A percentile compares a stretch with the other conserved stretches of the same genome.
These are phyloP conservation scores for Chrosomus eos DNA, from an alignment of 2,797 vertebrate species.

Conservation along the genomic window DNA sequence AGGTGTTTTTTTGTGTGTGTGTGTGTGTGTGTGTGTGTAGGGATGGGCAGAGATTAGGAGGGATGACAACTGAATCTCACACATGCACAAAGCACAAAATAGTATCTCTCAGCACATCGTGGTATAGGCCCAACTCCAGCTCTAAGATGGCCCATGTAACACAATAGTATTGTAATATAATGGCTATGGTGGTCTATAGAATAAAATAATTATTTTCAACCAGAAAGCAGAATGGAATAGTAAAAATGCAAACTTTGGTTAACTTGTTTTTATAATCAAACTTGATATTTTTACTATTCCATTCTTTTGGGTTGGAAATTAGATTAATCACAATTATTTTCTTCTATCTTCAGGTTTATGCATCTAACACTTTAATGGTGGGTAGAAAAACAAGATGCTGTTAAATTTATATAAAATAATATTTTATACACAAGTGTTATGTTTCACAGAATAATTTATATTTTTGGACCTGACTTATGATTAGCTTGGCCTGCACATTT, in stretches of 20 bases:
- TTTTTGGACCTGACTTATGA: neutral
- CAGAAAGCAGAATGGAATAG: neutral
- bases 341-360: neutral
- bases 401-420: neutral
- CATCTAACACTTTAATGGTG: neutral
- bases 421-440: neutral
- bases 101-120: neutral
- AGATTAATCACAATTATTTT: neutral
- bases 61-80: neutral
- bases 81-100: conserved; percentile 21
- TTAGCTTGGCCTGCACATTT: neutral
- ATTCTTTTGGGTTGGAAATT: neutral
- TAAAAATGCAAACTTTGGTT: neutral
- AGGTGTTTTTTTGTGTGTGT: conserved; percentile 34
- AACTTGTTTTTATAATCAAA: neutral
- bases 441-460: too few relatives aligned
- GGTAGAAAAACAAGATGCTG: neutral
- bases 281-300: neutral
- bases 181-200: neutral
- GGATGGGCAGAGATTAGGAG: neutral
- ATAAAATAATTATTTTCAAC: neutral
- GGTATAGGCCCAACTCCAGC: neutral
- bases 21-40: neutral
- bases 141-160: neutral
- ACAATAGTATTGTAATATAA: too few relatives aligned